Base-by-base conservation (phyloP, 2,113 vertebrate genomes). In the Dipodomys merriami region DNA sequence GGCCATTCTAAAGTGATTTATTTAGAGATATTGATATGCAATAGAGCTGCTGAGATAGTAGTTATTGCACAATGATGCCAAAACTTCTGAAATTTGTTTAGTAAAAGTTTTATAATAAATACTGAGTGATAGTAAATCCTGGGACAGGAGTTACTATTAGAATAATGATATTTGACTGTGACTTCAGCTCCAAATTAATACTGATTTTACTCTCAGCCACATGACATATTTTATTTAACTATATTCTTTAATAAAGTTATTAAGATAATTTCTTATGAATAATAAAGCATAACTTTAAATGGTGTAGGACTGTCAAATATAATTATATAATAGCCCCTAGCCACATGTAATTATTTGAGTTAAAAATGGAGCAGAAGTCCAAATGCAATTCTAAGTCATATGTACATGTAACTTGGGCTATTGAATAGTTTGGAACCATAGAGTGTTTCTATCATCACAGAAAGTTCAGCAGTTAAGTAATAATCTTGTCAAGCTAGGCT, bases 251-350 rank as follows among this genome's bases (percentile, higher is more conserved):
- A 72, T 77, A 49, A 91, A 46, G 80, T 44, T 27, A 67, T 62
- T 74, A 57, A 73, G 29, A 39, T 85, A 33, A 85, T n/a, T 86
- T 78, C 30, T 91, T 91, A 30, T 35, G 5, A 86, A 83, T 57
- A 78, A 78, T 57, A 80, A 71, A 71, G 46, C n/a, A 80, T 23
- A 68, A 68, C 33, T 82, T 83, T n/a, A 85, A 85, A 2, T 89
- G 2, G 4, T 89, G 5, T 29, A 78, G 16, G 71, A 10, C 16
- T 94, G 29, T 79, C 30, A 83, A 18, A 65, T 57, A 91, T 6
- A 33, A 30, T 78, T 53, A 65, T 57, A 91, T 6, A 33, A 30
- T 78, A 64, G 25, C 35, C 6, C 27, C 60, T 46, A 71, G 30
- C 65, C 25, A 78, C 9, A 9, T 22, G 1, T 39, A 27, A 73